phyloP scores from a whole-genome alignment of 1,140 invertebrate species.

The Scylla paramamosain region DNA sequence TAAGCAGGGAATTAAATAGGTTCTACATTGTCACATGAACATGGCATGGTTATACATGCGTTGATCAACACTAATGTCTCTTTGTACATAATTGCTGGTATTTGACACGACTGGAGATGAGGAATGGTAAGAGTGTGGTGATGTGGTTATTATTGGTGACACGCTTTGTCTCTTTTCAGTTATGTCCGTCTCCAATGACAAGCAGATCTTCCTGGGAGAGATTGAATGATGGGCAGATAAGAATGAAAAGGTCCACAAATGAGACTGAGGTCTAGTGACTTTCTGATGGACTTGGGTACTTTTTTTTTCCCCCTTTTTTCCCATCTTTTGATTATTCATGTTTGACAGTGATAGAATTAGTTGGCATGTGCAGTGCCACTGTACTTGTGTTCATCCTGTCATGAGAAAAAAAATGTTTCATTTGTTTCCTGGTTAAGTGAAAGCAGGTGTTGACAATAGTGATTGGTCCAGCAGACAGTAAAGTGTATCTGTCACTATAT shows the following conservation, averaged over 20 bases:
- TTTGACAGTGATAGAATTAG: not conserved
- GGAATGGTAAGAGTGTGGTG: too few species aligned
- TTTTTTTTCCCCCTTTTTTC: not conserved
- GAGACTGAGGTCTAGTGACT: not conserved
- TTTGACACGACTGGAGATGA: too few species aligned
- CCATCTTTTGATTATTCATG: not conserved
- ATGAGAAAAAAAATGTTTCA: not conserved
- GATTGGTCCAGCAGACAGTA: not conserved
- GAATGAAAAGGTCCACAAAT: not conserved
- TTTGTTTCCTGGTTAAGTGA: not conserved
- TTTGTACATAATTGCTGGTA: too few species aligned
- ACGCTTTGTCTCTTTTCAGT: slow-evolving; percentile 84
- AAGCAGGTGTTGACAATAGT: not conserved
- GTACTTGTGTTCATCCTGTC: not conserved
- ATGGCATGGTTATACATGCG: too few species aligned
- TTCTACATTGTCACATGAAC: too few species aligned
- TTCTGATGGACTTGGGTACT: not conserved
- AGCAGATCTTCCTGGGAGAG: slow-evolving; percentile 97
- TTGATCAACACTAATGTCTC: too few species aligned
- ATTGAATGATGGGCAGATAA: slow-evolving; percentile 84
- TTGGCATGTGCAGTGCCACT: not conserved
- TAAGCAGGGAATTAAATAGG: too few species aligned
- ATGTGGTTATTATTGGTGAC: not conserved
- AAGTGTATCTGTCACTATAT: not conserved
- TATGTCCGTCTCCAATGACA: slow-evolving; percentile 96